Evolutionary conservation across 2,888 invertebrate genomes (phyloP).

Genomic region (Anaspis maculata): DNA sequence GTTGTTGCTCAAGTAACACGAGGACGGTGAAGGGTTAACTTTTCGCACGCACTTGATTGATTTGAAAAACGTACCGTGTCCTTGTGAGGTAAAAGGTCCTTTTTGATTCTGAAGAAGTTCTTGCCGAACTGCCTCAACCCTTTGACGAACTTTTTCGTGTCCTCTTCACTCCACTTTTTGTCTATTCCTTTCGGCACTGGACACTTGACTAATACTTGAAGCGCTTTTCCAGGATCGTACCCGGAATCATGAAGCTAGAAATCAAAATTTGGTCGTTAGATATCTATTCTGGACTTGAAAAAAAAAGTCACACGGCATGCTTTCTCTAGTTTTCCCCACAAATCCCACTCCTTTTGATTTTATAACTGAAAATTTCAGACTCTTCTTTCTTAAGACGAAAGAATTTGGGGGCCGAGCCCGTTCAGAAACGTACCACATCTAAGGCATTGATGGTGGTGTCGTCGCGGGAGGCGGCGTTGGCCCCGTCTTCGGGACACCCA

Average conservation of each 20-base stretch:
- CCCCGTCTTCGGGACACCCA: conserved; percentile 93
- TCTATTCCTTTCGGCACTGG: conserved; percentile 95
- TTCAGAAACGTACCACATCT: conserved; percentile 61
- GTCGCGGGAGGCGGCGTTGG: conserved; percentile 92
- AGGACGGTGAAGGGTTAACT: too few relatives aligned
- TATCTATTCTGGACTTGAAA: too few relatives aligned
- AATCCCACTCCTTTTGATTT: too few relatives aligned
- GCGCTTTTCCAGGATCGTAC: conserved; percentile 93
- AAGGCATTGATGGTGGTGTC: conserved; percentile 96
- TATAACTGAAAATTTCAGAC: too few relatives aligned
- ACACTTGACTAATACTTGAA: conserved; percentile 93
- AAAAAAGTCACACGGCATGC: conserved; percentile 1
- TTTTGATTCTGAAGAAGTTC: conserved; percentile 95
- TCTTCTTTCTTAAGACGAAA: too few relatives aligned
- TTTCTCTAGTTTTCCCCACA: too few relatives aligned
- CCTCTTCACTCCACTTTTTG: conserved; percentile 97
- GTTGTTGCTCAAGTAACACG: conserved; percentile 1
- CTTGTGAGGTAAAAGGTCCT: conserved; percentile 93
- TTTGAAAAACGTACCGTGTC: conserved; percentile 84
- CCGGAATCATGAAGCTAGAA: conserved; percentile 93
- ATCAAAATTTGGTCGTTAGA: too few relatives aligned
- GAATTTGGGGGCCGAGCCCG: too few relatives aligned
- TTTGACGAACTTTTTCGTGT: conserved; percentile 96
- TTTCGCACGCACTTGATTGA: too few relatives aligned
- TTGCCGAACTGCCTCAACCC: conserved; percentile 97